Evolutionary conservation across 2,888 invertebrate genomes (phyloP).

Genomic region (Caenorhabditis japonica): DNA sequence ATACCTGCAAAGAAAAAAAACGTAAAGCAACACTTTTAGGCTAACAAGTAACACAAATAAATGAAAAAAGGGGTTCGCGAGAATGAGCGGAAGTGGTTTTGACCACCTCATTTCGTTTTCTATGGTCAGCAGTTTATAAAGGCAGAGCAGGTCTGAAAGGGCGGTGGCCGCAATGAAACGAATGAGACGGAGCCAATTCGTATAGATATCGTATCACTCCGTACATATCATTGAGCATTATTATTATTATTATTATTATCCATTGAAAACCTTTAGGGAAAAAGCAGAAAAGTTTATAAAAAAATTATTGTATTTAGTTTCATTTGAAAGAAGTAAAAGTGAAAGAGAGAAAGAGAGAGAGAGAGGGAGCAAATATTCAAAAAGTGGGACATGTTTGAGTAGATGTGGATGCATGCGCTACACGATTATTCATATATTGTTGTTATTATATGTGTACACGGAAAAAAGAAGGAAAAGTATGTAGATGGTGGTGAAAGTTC

Average conservation of each 20-base stretch:
- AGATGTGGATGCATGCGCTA: constrained; percentile 9
- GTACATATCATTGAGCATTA: no score
- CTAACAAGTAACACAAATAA: neutral
- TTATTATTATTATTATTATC: no score
- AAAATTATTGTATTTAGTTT: constrained; percentile 2
- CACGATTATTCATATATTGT: constrained; percentile 38
- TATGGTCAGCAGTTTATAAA: constrained; percentile 6
- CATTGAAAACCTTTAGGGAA: no score
- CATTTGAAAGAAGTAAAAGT: constrained; percentile 7
- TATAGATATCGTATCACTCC: constrained; percentile 11
- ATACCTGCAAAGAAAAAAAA: constrained; percentile 18
- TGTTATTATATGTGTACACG: constrained; percentile 12
- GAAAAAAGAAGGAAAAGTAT: no score
- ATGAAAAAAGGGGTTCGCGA: neutral
- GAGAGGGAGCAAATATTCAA: no score
- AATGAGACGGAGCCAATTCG: constrained; percentile 4
- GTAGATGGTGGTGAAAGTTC: no score
- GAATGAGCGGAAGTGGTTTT: constrained; percentile 46
- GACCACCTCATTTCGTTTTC: constrained; percentile 11
- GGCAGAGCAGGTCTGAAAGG: neutral
- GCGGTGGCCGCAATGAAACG: no score
- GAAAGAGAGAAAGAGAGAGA: constrained; percentile 2
- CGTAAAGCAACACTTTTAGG: constrained; percentile 26
- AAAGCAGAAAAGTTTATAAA: neutral
- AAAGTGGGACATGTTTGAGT: constrained; percentile 46